These are phyloP conservation scores for Vollenhovia emeryi DNA, from an alignment of 1,140 invertebrate genomes.

Conservation along the genomic window DNA sequence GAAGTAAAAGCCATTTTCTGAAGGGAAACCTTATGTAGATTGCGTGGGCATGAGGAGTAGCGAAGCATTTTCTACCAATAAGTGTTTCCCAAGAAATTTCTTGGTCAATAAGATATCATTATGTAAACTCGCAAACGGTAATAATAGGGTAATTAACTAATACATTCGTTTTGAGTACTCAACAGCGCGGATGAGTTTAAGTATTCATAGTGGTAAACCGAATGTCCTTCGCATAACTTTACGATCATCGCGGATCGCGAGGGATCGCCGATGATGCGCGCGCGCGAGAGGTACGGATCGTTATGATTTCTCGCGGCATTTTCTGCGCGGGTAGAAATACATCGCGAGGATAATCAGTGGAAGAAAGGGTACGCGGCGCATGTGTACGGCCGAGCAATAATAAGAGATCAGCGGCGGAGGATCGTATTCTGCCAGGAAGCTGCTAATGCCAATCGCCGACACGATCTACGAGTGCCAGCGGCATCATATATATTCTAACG, in stretches of 20 bases:
- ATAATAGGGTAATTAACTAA: constrained; percentile 2
- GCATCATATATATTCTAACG: constrained; percentile 42
- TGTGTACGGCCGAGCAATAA: constrained; percentile 33
- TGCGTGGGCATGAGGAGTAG: not conserved
- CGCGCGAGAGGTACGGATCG: constrained; percentile 72
- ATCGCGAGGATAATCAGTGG: constrained; percentile 54
- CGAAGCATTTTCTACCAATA: not conserved
- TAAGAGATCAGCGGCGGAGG: constrained; percentile 36
- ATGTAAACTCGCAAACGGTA: not conserved
- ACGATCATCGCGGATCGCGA: constrained; percentile 76
- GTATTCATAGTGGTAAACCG: constrained; percentile 67
- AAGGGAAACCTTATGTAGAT: not conserved
- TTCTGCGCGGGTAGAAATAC: constrained; percentile 20
- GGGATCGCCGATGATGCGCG: constrained; percentile 72
- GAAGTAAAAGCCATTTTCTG: not conserved
- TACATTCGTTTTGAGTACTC: constrained; percentile 3
- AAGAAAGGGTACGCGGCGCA: constrained; percentile 12
- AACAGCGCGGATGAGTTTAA: not conserved
- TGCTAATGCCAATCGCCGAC: constrained; percentile 57
- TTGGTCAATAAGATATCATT: not conserved
- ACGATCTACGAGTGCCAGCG: constrained; percentile 44
- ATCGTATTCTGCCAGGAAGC: constrained; percentile 52
- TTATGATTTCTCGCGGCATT: constrained; percentile 76
- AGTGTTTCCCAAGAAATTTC: not conserved
- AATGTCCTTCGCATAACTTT: constrained; percentile 79